Percentiles rank a stretch among this genome's conserved stretches.
phyloP scores from a whole-genome alignment of 2,888 invertebrate species.

The Danaus chrysippus region DNA sequence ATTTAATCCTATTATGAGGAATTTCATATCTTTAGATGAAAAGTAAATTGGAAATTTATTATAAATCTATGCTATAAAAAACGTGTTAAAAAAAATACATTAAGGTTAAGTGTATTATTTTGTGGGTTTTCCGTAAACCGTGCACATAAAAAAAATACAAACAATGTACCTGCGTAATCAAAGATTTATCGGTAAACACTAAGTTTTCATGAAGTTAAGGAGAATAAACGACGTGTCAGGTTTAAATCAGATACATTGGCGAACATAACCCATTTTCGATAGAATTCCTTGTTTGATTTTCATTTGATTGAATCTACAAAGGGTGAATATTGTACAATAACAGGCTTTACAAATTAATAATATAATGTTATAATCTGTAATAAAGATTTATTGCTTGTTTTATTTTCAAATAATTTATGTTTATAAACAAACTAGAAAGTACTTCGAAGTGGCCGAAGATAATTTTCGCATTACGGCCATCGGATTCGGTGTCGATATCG shows the following conservation, averaged over 20 bases:
- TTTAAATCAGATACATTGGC: constrained; percentile 72
- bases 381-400: not conserved
- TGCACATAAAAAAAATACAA: constrained; percentile 39
- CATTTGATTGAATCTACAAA: not conserved
- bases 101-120: constrained; percentile 10
- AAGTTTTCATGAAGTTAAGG: constrained; percentile 50
- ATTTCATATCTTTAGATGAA: not conserved
- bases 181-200: constrained; percentile 63
- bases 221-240: constrained; percentile 66
- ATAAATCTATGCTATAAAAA: not conserved
- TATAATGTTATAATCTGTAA: not conserved
- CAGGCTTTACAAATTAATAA: not conserved
- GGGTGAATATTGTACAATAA: not conserved
- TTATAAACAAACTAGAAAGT: constrained; percentile 19
- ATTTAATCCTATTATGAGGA: no score
- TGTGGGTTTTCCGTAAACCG: no score
- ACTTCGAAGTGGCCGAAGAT: constrained; percentile 48
- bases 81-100: no score
- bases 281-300: constrained; percentile 49
- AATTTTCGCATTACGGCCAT: constrained; percentile 74
- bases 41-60: constrained; percentile 10
- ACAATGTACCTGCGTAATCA: constrained; percentile 41
- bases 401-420: no score
- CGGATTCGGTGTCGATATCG: constrained; percentile 67
- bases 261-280: constrained; percentile 70